Base-by-base conservation (phyloP, 2,113 vertebrate species). In the Dascyllus trimaculatus region DNA sequence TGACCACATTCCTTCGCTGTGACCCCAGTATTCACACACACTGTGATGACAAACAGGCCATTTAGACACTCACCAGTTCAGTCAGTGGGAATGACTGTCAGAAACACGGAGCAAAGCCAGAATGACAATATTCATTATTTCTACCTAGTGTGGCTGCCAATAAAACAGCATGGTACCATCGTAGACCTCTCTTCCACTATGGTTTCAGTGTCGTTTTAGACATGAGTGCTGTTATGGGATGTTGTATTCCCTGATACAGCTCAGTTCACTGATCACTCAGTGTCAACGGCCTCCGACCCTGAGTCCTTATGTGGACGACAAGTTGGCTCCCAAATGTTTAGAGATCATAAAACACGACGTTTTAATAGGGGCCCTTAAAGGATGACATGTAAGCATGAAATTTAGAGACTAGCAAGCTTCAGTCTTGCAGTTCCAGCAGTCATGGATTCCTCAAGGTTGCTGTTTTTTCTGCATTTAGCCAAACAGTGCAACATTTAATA, bases 31-130 rank as follows among this genome's bases (percentile, higher is more conserved):
- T 75, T 84, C 84, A 79, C 81, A 82, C 89, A 85, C 74, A 70
- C 78, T 78, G 77, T 64, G 82, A 89, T 90, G 89, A 90, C 88
- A 90, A 86, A 91, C 90, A 74, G 86, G 69, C 82, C 77, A 57
- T 84, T 93, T 80, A 78, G 65, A 79, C 51, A 29, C 74, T 82
- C 85, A 82, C 76, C 82, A 83, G 86, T 70, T 77, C 43, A 71
- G 67, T 65, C 75, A 80, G 82, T 81, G 59, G 73, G 80, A 86
- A 75, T 68, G 83, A 45, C 72, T 68, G 79, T 83, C 65, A 57
- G 62, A 84, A 51, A 72, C 24, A 8, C 19, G 18, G 70, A 71
- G 75, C 57, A 2, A 53, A 71, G 78, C 84, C 79, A 82, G 45
- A 38, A 79, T 71, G 60, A 74, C 79, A 66, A 54, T 79, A 73